phyloP scores from a whole-genome alignment of 2,113 vertebrate genomes.

The Nymphicus hollandicus region DNA sequence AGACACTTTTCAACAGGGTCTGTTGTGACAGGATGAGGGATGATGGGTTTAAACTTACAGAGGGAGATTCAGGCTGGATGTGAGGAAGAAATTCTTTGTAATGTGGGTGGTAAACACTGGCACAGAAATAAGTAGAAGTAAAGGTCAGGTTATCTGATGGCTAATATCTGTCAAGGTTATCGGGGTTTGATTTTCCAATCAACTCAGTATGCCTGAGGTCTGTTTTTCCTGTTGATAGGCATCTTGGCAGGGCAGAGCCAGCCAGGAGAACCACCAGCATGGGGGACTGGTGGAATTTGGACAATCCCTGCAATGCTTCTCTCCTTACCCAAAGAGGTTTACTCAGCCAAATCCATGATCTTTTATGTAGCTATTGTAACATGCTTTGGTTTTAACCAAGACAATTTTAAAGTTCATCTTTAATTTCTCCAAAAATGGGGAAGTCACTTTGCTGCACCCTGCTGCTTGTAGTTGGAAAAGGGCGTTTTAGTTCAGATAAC shows the following conservation, averaged over 20 bases:
- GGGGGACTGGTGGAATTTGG: not conserved
- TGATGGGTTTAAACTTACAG: not conserved
- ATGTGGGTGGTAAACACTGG: not conserved
- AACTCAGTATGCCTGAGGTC: not conserved
- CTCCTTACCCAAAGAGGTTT: not conserved
- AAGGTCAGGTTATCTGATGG: not conserved
- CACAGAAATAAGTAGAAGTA: not conserved
- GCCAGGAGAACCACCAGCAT: accelerated
- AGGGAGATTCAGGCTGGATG: not conserved
- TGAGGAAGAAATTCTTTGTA: not conserved
- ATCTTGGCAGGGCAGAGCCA: not conserved
- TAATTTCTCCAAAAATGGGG: not conserved
- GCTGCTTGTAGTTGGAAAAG: not conserved
- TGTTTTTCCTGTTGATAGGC: not conserved
- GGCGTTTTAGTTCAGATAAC: no score
- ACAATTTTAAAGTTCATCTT: not conserved
- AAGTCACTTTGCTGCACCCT: not conserved
- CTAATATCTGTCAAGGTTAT: not conserved
- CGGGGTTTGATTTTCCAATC: not conserved
- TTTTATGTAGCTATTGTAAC: not conserved
- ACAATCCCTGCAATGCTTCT: accelerated
- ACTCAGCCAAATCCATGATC: not conserved
- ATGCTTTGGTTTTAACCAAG: not conserved
- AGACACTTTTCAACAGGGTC: not conserved
- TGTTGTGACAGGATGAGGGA: no score